Conservation (phyloP, 2,888 invertebrate species). For the Parthenolecanium corni region DNA sequence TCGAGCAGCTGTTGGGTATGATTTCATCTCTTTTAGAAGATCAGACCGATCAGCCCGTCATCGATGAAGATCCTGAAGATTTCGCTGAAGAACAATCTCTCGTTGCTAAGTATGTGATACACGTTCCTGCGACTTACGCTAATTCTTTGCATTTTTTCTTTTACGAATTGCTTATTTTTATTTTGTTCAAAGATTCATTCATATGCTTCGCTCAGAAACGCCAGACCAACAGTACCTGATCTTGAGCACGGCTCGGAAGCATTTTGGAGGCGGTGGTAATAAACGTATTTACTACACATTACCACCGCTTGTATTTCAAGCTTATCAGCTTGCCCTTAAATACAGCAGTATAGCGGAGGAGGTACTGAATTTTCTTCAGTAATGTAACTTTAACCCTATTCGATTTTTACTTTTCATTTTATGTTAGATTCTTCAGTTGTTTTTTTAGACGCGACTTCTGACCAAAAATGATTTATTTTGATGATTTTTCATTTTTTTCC, state of each 20-base stretch:
- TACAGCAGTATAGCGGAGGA: conserved; percentile 65
- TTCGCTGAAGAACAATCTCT: conserved; percentile 92
- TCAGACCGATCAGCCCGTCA: conserved; percentile 57
- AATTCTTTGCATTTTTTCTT: not conserved
- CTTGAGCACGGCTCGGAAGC: conserved; percentile 74
- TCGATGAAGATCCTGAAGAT: conserved; percentile 78
- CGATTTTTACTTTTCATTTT: not conserved
- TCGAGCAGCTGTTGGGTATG: conserved; percentile 64
- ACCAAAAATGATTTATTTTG: not conserved
- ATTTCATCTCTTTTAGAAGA: conserved; percentile 77
- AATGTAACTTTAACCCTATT: not conserved
- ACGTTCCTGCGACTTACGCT: not conserved
- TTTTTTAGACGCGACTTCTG: not conserved
- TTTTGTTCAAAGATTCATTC: conserved; percentile 51
- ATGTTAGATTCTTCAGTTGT: not conserved
- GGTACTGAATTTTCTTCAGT: conserved; percentile 40
- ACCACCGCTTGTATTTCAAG: conserved; percentile 89
- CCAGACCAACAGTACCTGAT: conserved; percentile 84
- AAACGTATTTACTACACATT: conserved; percentile 78
- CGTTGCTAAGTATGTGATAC: conserved; percentile 48
- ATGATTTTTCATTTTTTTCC: conserved; percentile 6
- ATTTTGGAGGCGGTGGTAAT: conserved; percentile 81
- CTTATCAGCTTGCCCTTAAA: conserved; percentile 74
- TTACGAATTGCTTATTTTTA: not conserved
- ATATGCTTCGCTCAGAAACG: conserved; percentile 65